These are phyloP conservation scores for Polydrusus pterygomalis DNA, from an alignment of 2,888 invertebrate species.

Conservation along the genomic window DNA sequence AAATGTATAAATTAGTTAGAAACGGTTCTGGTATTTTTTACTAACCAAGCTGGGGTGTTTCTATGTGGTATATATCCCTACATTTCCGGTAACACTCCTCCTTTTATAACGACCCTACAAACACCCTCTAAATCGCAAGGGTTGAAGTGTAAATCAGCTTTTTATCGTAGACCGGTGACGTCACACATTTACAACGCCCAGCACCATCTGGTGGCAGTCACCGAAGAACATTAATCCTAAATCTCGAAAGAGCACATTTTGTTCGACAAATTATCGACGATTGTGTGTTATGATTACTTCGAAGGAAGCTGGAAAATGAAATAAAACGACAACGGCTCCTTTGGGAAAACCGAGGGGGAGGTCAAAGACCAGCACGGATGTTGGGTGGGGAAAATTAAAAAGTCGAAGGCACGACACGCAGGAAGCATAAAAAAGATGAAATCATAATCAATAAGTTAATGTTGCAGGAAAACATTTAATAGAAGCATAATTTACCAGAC, in stretches of 20 bases:
- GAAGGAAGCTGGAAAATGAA: constrained; percentile 47
- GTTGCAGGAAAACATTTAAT: constrained; percentile 41
- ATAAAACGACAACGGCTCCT: constrained; percentile 45
- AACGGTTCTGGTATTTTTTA: neutral
- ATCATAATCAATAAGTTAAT: constrained; percentile 46
- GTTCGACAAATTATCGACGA: constrained; percentile 53
- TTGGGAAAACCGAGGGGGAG: constrained; percentile 41
- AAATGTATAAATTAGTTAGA: neutral
- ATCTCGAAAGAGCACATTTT: constrained; percentile 46
- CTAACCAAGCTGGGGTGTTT: constrained; percentile 10
- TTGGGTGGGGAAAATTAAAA: constrained; percentile 50
- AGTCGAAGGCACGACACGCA: constrained; percentile 35
- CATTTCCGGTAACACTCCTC: constrained; percentile 32
- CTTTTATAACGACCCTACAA: constrained; percentile 32
- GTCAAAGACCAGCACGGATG: constrained; percentile 42
- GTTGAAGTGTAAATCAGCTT: constrained; percentile 45
- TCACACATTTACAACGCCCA: constrained; percentile 23
- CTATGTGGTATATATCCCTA: constrained; percentile 8
- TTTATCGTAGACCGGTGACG: constrained; percentile 39
- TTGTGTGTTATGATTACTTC: constrained; percentile 51
- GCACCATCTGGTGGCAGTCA: constrained; percentile 40
- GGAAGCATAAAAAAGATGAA: constrained; percentile 46
- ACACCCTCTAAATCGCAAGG: constrained; percentile 41
- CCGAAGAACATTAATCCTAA: constrained; percentile 43
- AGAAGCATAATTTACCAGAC: constrained; percentile 12